Base-by-base conservation (phyloP, 2,797 vertebrate genomes). In the Carcharodon carcharias region DNA sequence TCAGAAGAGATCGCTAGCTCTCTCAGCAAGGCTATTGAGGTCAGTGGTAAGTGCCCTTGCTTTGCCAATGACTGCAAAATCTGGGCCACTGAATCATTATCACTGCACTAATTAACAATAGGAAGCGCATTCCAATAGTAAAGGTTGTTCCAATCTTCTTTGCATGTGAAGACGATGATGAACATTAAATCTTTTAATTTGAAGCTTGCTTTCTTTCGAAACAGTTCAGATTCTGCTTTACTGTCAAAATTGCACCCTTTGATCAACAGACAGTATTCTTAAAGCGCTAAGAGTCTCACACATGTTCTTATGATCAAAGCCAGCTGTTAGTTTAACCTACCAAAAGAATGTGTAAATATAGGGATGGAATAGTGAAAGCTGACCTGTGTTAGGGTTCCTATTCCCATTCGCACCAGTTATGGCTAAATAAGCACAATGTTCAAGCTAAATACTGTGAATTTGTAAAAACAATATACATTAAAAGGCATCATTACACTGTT, bases 291-390 rank as follows among this genome's bases (percentile, higher is more conserved):
- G 97, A 96, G 61, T 97, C 97, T 97, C 97, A 98, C 97, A 98
- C 97, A 98, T 98, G 97, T 97, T 97, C 96, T 0, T 0, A 96
- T 98, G 98, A 98, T 98, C 98, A 98, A 98, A 98, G 97, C 97
- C 98, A 98, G 98, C 98, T 98, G 98, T 96, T 98, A 97, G 97
- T 97, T 0, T 80, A 97, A 97, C 97, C 97, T 97, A 97, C 97
- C 97, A 96, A 96, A 97, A 97, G 97, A 69, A 69, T 28, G 93
- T 67, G 93, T 69, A 50, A 50, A 95, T 65, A 40, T 58, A 1
- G 40, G 40, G 12, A 45, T 94, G n/a, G 63, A 69, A 28, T 3
- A 50, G 45, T 50, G 45, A 50, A 50, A 50, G 63, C 21, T 94
- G 63, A 94, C 21, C 63, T 50, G 26, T 93, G 91, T 40, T 18